phyloP scores from a whole-genome alignment of 2,888 invertebrate species.

The Folsomia manolachei region DNA sequence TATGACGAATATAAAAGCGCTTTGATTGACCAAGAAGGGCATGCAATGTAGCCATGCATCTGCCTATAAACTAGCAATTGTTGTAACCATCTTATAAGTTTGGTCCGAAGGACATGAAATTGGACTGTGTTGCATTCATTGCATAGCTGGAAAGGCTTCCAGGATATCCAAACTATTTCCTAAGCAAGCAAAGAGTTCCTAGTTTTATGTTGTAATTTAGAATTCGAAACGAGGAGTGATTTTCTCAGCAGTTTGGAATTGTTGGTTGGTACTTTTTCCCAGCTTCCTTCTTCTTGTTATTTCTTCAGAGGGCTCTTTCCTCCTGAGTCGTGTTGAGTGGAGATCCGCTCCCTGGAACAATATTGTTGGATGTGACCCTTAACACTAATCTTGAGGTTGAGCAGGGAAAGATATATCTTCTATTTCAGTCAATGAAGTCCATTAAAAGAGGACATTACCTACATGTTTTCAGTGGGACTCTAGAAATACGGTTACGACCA shows the following conservation, averaged over 20 bases:
- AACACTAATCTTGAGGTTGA: slow-evolving; percentile 20
- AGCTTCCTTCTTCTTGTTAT: not conserved
- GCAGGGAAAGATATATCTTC: slow-evolving; percentile 17
- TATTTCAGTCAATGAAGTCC: slow-evolving; percentile 24
- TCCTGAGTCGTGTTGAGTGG: not conserved
- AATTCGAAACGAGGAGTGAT: slow-evolving; percentile 16
- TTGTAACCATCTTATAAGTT: too few species aligned
- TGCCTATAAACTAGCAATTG: too few species aligned
- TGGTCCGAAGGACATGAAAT: too few species aligned
- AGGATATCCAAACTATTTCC: too few species aligned
- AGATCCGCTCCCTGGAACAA: slow-evolving; percentile 5
- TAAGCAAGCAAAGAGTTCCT: not conserved
- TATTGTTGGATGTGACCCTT: slow-evolving; percentile 19
- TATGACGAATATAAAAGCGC: too few species aligned
- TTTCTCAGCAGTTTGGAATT: slow-evolving; percentile 14
- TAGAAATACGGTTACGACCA: slow-evolving; percentile 22
- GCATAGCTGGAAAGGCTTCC: too few species aligned
- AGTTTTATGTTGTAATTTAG: slow-evolving; percentile 19
- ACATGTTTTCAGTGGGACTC: slow-evolving; percentile 14
- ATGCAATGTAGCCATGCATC: too few species aligned
- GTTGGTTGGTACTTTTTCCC: not conserved
- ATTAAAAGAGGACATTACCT: slow-evolving; percentile 22
- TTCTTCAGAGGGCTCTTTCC: not conserved
- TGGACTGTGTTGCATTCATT: too few species aligned
- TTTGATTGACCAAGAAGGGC: too few species aligned